phyloP scores from a whole-genome alignment of 2,113 vertebrate genomes.

The Tyto alba region DNA sequence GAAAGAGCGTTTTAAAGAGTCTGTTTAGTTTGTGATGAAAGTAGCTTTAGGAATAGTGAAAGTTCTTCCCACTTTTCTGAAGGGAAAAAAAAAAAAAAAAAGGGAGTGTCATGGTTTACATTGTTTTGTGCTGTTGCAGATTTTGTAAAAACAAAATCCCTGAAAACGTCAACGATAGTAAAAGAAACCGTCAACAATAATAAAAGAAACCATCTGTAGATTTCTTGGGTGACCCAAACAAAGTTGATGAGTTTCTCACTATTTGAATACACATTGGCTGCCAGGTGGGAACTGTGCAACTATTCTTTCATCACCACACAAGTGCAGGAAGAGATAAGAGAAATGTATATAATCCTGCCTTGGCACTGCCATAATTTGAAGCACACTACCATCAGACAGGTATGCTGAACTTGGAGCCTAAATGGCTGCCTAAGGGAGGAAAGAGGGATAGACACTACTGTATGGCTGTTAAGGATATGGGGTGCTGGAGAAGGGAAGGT shows the following conservation, averaged over 20 bases:
- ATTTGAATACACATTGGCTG: background rate
- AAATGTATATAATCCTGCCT: background rate
- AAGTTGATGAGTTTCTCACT: background rate
- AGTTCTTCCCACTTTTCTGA: background rate
- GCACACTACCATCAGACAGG: background rate
- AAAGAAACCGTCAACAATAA: background rate
- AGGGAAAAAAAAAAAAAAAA: background rate
- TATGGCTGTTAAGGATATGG: background rate
- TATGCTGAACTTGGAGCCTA: background rate
- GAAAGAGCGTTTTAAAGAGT: background rate
- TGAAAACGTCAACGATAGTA: background rate
- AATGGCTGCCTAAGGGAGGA: background rate
- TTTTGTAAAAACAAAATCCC: background rate
- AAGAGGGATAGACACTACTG: fast-evolving
- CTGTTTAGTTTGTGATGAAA: background rate
- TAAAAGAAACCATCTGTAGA: background rate
- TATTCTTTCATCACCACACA: background rate
- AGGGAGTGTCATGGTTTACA: background rate
- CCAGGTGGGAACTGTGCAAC: background rate
- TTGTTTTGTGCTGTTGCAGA: background rate
- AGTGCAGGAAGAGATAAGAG: background rate
- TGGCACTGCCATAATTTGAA: background rate
- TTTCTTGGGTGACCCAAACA: background rate
- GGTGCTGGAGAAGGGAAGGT: background rate
- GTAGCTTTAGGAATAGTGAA: background rate